Evolutionary conservation across 2,113 vertebrate species (phyloP).

Genomic region (Cyphomyrus discorhynchus): DNA sequence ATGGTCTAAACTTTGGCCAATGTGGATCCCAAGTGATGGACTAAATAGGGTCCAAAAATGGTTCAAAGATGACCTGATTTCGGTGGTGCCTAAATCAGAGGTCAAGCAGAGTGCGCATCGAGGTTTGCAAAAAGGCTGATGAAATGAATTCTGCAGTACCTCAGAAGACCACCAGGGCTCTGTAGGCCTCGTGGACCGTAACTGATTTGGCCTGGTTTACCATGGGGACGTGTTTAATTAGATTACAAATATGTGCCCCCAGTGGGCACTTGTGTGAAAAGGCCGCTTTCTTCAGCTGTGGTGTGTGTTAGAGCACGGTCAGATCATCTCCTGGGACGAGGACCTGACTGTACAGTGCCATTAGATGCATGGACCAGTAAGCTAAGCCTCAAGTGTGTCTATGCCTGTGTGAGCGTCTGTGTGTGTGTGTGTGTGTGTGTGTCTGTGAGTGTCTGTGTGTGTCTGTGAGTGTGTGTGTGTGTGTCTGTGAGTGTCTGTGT

Average conservation of each 20-base stretch:
- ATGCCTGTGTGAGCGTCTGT: not conserved
- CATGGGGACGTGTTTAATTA: slow-evolving; percentile 33
- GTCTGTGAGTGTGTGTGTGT: not conserved
- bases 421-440: not conserved
- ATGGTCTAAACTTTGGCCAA: not conserved
- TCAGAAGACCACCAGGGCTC: not conserved
- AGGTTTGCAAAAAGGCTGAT: not conserved
- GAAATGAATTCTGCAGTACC: not conserved
- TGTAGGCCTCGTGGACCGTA: not conserved
- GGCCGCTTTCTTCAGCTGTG: slow-evolving; percentile 15
- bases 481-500: not conserved
- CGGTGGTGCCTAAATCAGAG: not conserved
- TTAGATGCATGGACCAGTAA: not conserved
- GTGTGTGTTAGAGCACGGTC: not conserved
- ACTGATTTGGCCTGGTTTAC: slow-evolving; percentile 6
- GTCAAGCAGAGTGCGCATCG: not conserved
- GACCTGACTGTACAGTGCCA: not conserved
- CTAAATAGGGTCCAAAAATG: not conserved
- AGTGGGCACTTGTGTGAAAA: not conserved
- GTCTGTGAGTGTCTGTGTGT: not conserved
- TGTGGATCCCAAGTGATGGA: not conserved
- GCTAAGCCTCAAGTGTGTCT: not conserved
- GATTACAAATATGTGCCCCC: slow-evolving; percentile 21
- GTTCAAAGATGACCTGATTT: not conserved
- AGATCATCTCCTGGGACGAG: not conserved